These are phyloP conservation scores for Lycocorax pyrrhopterus DNA, from an alignment of 2,113 vertebrate species.

Conservation along the genomic window DNA sequence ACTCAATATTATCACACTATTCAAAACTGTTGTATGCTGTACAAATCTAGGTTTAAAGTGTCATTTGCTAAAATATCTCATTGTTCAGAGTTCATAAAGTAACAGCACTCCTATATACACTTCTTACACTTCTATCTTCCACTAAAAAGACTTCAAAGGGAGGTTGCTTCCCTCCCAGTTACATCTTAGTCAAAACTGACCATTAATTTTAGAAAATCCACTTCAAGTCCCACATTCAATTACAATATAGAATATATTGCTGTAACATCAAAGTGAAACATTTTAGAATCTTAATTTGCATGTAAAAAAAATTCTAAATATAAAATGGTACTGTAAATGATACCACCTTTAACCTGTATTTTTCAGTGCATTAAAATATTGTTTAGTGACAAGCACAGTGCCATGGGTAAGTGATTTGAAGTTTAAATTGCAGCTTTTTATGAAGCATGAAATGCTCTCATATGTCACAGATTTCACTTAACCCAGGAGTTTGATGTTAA, in stretches of 20 bases:
- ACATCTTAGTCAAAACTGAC: slow-evolving; percentile 54
- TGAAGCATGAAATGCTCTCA: slow-evolving; percentile 33
- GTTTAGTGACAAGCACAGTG: slow-evolving; percentile 56
- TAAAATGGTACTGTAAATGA: slow-evolving; percentile 50
- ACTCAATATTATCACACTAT: slow-evolving; percentile 42
- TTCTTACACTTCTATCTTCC: slow-evolving; percentile 43
- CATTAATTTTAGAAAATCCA: slow-evolving; percentile 65
- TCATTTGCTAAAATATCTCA: slow-evolving; percentile 68
- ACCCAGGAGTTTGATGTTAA: slow-evolving; percentile 40
- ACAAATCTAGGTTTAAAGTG: slow-evolving; percentile 64
- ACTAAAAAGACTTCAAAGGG: slow-evolving; percentile 63
- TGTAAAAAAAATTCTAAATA: slow-evolving; percentile 56
- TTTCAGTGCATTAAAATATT: slow-evolving; percentile 55
- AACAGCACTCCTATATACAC: slow-evolving; percentile 62
- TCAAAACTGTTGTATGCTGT: slow-evolving; percentile 56
- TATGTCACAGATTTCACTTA: slow-evolving; percentile 45
- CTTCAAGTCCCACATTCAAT: slow-evolving; percentile 56
- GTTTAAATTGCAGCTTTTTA: slow-evolving; percentile 23
- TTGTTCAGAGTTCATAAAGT: slow-evolving; percentile 62
- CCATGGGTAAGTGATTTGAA: slow-evolving; percentile 19
- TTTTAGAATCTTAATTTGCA: slow-evolving; percentile 23
- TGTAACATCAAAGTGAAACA: slow-evolving; percentile 44
- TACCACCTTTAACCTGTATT: slow-evolving; percentile 31
- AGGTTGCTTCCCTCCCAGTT: background rate
- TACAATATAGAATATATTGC: slow-evolving; percentile 41